A percentile compares a stretch with the other conserved stretches of the same genome.
These are phyloP conservation scores for Oryzias woworae DNA, from an alignment of 2,113 vertebrate genomes.

Conservation along the genomic window DNA sequence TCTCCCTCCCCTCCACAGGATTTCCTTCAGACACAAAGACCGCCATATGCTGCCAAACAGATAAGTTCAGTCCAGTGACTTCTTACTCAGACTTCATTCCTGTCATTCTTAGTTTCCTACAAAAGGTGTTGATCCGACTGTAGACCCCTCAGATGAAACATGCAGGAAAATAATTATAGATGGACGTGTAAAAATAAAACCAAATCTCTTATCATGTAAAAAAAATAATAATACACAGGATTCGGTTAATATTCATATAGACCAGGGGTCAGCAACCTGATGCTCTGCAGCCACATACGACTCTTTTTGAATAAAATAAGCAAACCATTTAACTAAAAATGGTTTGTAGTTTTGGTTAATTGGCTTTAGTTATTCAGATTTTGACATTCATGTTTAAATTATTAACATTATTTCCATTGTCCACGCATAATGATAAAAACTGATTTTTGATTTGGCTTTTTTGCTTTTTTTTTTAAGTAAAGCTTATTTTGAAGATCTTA, in stretches of 20 bases:
- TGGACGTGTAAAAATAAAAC: neutral
- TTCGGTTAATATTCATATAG: neutral
- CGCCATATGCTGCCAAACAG: constrained; percentile 52
- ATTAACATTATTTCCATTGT: too few species aligned
- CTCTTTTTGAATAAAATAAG: too few species aligned
- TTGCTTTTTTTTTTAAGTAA: too few species aligned
- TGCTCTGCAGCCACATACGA: too few species aligned
- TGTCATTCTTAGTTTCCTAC: constrained; percentile 66
- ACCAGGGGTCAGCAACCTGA: too few species aligned
- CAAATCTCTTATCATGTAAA: neutral
- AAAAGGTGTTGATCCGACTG: constrained; percentile 64
- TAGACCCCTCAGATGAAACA: constrained; percentile 30
- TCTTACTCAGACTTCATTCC: constrained; percentile 61
- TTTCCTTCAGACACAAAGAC: constrained; percentile 79
- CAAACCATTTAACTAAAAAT: too few species aligned
- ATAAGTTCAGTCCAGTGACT: constrained; percentile 57
- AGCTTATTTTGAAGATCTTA: too few species aligned
- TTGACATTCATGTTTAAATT: too few species aligned
- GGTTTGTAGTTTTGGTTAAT: too few species aligned
- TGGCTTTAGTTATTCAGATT: too few species aligned
- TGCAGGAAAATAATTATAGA: constrained; percentile 30
- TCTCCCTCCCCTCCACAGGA: constrained; percentile 60
- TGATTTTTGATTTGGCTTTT: too few species aligned
- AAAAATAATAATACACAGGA: neutral
- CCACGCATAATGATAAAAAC: too few species aligned